These are phyloP conservation scores for Heliconius ismenius DNA, from an alignment of 2,888 invertebrate genomes.

Conservation along the genomic window DNA sequence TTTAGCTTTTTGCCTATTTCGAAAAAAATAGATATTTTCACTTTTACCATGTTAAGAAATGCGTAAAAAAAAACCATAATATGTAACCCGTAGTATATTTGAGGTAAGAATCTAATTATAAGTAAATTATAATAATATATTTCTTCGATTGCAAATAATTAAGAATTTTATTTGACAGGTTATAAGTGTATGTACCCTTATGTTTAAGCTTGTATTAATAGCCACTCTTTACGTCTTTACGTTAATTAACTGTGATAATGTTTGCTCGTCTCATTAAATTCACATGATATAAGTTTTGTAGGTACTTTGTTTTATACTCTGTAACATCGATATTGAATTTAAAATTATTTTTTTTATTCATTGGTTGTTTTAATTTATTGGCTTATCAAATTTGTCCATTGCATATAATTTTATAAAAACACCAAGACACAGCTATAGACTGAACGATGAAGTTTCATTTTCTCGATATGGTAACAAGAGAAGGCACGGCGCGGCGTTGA, in stretches of 20 bases:
- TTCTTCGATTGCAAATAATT: neutral
- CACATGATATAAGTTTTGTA: neutral
- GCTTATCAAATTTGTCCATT: no score
- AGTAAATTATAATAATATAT: neutral
- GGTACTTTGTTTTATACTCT: neutral
- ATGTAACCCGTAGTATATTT: no score
- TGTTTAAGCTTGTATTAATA: neutral
- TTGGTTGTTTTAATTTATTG: no score
- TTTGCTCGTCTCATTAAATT: constrained; percentile 6
- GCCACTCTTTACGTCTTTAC: neutral
- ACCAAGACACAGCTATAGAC: no score
- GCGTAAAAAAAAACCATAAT: neutral
- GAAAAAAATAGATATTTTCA: neutral
- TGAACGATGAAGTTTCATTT: no score
- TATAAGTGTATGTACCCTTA: neutral
- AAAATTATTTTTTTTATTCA: no score
- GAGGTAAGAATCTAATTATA: neutral
- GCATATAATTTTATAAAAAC: no score
- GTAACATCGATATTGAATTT: neutral
- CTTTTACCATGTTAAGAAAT: neutral
- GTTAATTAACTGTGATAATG: neutral
- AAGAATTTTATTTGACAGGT: neutral
- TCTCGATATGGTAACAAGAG: no score
- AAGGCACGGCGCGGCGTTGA: no score
- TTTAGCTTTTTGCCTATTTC: neutral